These are phyloP conservation scores for Misgurnus mizolepis DNA, from an alignment of 2,113 vertebrate species.

Conservation along the genomic window DNA sequence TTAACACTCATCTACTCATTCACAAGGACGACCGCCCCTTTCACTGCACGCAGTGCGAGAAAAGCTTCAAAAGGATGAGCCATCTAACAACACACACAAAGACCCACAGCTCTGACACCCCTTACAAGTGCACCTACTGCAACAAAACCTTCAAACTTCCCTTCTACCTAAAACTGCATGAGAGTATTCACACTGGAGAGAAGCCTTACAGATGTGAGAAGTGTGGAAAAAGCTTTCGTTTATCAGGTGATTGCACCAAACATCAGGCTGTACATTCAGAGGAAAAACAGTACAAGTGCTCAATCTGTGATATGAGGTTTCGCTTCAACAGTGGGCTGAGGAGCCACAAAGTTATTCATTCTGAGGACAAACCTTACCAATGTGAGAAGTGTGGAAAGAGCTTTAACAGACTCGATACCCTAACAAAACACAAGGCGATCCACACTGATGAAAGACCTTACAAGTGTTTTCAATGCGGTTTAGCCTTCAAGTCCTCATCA, in stretches of 20 bases:
- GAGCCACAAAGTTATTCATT: slow-evolving; percentile 15
- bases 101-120: slow-evolving; percentile 59
- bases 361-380: slow-evolving; percentile 4
- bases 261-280: background rate
- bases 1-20: slow-evolving; percentile 69
- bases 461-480: slow-evolving; percentile 12
- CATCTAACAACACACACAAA: slow-evolving; percentile 33
- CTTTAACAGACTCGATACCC: background rate
- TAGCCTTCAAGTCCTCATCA: slow-evolving; percentile 8
- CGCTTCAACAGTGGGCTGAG: background rate
- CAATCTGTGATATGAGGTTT: slow-evolving; percentile 3
- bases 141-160: slow-evolving; percentile 69
- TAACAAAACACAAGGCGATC: background rate
- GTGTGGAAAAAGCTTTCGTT: slow-evolving; percentile 23
- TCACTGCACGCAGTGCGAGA: slow-evolving; percentile 68
- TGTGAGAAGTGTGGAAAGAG: background rate
- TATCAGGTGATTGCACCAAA: slow-evolving; percentile 6
- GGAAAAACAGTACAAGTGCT: slow-evolving; percentile 14
- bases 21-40: slow-evolving; percentile 69
- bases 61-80: slow-evolving; percentile 66
- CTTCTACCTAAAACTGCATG: slow-evolving; percentile 68
- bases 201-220: slow-evolving; percentile 23
- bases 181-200: slow-evolving; percentile 69
- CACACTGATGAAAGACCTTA: slow-evolving; percentile 23
- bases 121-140: slow-evolving; percentile 67